A percentile compares a stretch with the other conserved stretches of the same genome.
phyloP scores from a whole-genome alignment of 1,140 invertebrate genomes.

The Steinernema feltiae region DNA sequence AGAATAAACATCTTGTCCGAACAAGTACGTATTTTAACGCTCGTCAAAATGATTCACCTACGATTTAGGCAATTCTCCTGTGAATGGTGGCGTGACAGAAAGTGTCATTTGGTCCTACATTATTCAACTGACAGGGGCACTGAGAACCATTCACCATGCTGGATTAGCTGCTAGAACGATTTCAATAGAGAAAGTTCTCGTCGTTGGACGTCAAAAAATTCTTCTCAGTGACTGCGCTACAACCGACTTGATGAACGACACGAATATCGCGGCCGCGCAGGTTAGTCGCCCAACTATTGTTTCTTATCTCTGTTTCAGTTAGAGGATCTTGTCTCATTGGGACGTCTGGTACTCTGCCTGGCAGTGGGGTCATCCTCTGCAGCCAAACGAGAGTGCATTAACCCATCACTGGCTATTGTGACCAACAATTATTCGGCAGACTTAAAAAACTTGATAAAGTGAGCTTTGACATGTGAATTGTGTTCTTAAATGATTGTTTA shows the following conservation, averaged over 20 bases:
- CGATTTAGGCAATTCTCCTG: conserved; percentile 70
- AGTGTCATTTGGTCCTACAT: conserved; percentile 87
- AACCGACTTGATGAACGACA: not conserved
- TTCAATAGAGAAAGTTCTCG: conserved; percentile 84
- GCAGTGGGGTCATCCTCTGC: conserved; percentile 77
- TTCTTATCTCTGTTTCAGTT: conserved; percentile 35
- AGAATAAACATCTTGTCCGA: conserved; percentile 76
- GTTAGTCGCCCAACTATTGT: conserved; percentile 8
- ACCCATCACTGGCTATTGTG: conserved; percentile 79
- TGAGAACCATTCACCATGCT: conserved; percentile 81
- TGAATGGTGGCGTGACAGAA: conserved; percentile 73
- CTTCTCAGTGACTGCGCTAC: not conserved
- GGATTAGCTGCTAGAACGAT: conserved; percentile 68
- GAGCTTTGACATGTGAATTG: conserved; percentile 59
- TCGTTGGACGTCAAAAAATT: not conserved
- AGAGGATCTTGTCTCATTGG: conserved; percentile 83
- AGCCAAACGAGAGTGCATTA: conserved; percentile 68
- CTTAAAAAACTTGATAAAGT: conserved; percentile 87
- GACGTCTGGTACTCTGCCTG: conserved; percentile 80
- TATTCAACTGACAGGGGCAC: conserved; percentile 86
- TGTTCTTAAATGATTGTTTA: not conserved
- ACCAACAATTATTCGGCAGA: conserved; percentile 79
- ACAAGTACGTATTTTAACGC: conserved; percentile 74
- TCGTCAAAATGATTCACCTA: too few species aligned
- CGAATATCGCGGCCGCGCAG: not conserved